Evolutionary conservation across 2,888 invertebrate genomes (phyloP).

Genomic region (Drosophila algonquin): DNA sequence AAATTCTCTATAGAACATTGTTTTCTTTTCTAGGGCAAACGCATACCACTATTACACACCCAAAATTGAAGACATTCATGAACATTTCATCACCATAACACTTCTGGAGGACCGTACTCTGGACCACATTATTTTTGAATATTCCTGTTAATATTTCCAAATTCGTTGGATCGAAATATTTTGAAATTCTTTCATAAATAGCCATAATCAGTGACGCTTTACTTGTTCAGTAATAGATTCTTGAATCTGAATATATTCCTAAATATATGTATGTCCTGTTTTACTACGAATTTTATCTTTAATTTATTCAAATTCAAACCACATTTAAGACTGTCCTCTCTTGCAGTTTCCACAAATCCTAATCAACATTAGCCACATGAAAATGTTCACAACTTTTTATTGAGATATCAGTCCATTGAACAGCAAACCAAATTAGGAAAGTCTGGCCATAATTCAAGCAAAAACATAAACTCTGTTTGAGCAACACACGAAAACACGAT

Average conservation of each 20-base stretch:
- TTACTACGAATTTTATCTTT: no score
- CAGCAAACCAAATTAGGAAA: slow-evolving; percentile 17
- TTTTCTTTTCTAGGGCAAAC: no score
- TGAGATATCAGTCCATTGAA: slow-evolving; percentile 31
- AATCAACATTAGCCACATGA: slow-evolving; percentile 25
- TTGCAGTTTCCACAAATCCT: background rate
- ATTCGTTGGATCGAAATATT: background rate
- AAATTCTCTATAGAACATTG: background rate
- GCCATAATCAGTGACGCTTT: background rate
- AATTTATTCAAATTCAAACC: no score
- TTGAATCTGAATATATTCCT: background rate
- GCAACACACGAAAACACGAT: slow-evolving; percentile 40
- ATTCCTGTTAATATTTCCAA: no score
- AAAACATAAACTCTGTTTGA: slow-evolving; percentile 8
- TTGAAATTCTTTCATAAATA: background rate
- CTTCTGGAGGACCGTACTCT: no score
- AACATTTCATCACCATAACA: no score
- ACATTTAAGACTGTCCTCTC: no score
- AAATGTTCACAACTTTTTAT: slow-evolving; percentile 33
- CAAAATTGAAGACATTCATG: no score
- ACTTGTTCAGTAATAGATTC: no score
- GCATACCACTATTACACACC: no score
- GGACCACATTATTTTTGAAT: no score
- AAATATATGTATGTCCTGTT: no score
- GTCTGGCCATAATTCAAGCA: slow-evolving; percentile 21